Base-by-base conservation (phyloP, 1,140 invertebrate genomes). In the Cydia splendana region DNA sequence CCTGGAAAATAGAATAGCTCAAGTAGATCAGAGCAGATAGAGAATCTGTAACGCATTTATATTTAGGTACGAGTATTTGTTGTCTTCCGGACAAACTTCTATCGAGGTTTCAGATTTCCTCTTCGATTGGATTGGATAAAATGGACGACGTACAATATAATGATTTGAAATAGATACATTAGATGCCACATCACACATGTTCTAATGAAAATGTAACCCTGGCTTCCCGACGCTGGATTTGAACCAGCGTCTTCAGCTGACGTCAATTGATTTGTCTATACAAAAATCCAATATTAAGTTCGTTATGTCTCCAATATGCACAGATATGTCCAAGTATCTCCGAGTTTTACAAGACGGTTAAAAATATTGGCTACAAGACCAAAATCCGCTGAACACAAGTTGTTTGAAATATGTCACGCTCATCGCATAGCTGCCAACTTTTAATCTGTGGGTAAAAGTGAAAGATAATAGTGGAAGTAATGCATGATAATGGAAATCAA, bases 361-460 rank as follows among this genome's bases (percentile, higher is more conserved):
- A 38, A 69, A 38, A 69, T 28, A 9, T 69, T 69, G 65, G 65
- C 65, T 34, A 6, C 15, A n/a, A 34, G 7, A 18, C 34, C 30
- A 30, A 30, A 30, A 69, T 69, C n/a, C 65, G 30, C 30, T 38
- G 34, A 38, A 69, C 65, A 57, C 53, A 18, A 57, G 4, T 69
- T 69, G 65, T 69, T 69, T n/a, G 4, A 38, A 42, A 45, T 38
- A 71, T 69, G 67, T 71, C 34, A 71, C 38, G 20, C 38, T 42
- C 38, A n/a, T 38, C n/a, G 67, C 30, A 71, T n/a, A 4, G 65
- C 30, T 28, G 5, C n/a, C 34, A 45, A 45, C 34, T 20, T 34
- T 42, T 42, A 20, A 71, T 71, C 67, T 42, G 7, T 71, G 67
- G 34, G 45, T 71, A 18, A 38, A 45, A 71, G 67, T 71, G 38